Conservation (phyloP, 23 tunicate species). For the Halocynthia roretzi region DNA sequence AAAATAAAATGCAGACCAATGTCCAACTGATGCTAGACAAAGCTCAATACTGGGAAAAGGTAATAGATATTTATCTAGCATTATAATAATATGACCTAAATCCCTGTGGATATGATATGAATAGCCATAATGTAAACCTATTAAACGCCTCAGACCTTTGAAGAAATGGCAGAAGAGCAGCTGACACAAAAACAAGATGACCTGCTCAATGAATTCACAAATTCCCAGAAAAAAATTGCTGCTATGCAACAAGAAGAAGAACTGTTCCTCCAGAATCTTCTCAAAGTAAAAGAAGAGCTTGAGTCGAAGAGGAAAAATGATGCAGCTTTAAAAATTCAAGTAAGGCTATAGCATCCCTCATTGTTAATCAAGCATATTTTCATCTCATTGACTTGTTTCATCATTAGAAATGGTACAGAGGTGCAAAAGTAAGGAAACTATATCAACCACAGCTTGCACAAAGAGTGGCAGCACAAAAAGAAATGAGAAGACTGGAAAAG, state of each 20-base stretch:
- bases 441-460: not conserved
- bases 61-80: not conserved
- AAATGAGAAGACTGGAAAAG: not conserved
- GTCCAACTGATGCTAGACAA: slow-evolving; percentile 19
- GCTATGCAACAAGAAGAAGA: slow-evolving; percentile 7
- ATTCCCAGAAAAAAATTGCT: slow-evolving; percentile 14
- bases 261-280: slow-evolving; percentile 12
- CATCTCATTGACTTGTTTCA: not conserved
- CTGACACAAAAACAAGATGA: slow-evolving; percentile 2
- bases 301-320: not conserved
- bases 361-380: not conserved
- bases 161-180: slow-evolving; percentile 9
- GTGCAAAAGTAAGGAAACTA: not conserved
- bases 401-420: not conserved
- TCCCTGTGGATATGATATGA: no score
- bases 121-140: no score
- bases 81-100: no score
- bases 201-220: not conserved
- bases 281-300: slow-evolving; percentile 1
- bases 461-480: not conserved
- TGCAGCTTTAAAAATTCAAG: slow-evolving; percentile 18
- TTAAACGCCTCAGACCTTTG: slow-evolving; percentile 2
- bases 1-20: slow-evolving; percentile 11
- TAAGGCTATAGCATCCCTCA: not conserved
- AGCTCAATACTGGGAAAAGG: slow-evolving; percentile 29